A percentile compares a stretch with the other conserved stretches of the same genome.
Evolutionary conservation across 1,140 invertebrate genomes (phyloP).

Genomic region (Cotesia chilonis): DNA sequence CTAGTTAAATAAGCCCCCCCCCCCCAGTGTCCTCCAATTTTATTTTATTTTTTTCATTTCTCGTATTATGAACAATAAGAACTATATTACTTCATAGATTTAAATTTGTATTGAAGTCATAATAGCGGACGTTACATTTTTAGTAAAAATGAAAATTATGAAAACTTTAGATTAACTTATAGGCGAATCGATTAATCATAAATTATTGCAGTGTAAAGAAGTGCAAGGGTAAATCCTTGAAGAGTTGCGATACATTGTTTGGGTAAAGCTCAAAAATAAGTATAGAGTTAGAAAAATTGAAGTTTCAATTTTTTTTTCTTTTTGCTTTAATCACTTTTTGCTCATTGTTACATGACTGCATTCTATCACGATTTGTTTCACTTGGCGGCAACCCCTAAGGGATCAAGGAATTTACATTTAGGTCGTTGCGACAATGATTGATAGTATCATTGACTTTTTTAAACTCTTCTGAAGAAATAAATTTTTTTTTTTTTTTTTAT

Average conservation of each 20-base stretch:
- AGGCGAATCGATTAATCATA: too few species aligned
- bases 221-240: conserved; percentile 33
- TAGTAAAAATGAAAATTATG: too few species aligned
- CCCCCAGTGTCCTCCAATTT: conserved; percentile 20
- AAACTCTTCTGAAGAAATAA: not conserved
- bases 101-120: too few species aligned
- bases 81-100: too few species aligned
- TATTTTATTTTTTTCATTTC: too few species aligned
- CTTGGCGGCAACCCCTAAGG: conserved; percentile 2
- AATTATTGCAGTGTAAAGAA: conserved; percentile 1
- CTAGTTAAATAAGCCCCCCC: conserved; percentile 31
- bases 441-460: conserved; percentile 15
- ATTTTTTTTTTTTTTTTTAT: too few species aligned
- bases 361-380: not conserved
- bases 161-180: too few species aligned
- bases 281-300: too few species aligned
- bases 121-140: too few species aligned
- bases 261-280: not conserved
- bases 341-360: not conserved
- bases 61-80: too few species aligned
- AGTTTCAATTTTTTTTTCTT: not conserved
- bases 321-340: conserved; percentile 5
- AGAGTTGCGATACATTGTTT: not conserved
- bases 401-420: conserved; percentile 23
- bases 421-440: conserved; percentile 15